Base-by-base conservation (phyloP, 2,888 invertebrate genomes). In the Dryococelus australis region DNA sequence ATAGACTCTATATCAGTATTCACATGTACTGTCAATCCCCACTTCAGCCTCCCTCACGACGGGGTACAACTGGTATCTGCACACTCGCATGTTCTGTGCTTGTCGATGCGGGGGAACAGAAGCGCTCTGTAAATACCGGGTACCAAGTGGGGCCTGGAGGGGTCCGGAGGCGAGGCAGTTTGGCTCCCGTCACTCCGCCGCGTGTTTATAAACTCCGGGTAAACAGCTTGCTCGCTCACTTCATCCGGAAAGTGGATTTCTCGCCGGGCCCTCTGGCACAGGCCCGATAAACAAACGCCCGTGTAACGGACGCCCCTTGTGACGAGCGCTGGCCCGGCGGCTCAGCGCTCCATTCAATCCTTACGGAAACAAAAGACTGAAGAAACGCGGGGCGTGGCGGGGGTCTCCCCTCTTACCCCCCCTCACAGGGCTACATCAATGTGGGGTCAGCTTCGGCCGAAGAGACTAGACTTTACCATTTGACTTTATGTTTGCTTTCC, bases 171-270 rank as follows among this genome's bases (percentile, higher is more conserved):
- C 0, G 24, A 65, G 65, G 65, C 65, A 65, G 65, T 65, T 65
- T 65, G 65, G 65, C 65, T 65, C 65, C 65, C 65, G 65, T 65
- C 65, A 65, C 65, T 47, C 47, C 8, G 65, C 65, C 65, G 65
- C 65, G 65, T 65, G 65, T 65, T 65, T 65, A 65, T 65, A 65
- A 65, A 65, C 65, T 65, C n/a, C 65, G 65, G 65, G 65, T 65
- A 65, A 65, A 65, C 65, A 65, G 65, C 65, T 65, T 65, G 65
- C 65, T 65, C 65, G 65, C 65, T 65, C 65, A 65, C 65, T 65
- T 65, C 65, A 65, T 65, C 65, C 65, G 65, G 65, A 65, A 65
- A 65, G 65, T 65, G 65, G 65, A 65, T 65, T 20, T 65, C 65
- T n/a, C 65, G 65, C 20, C 20, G 0, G 13, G 12, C n/a, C 65